Evolutionary conservation across 2,797 vertebrate species (phyloP).

Genomic region (Cephalopachus bancanus): DNA sequence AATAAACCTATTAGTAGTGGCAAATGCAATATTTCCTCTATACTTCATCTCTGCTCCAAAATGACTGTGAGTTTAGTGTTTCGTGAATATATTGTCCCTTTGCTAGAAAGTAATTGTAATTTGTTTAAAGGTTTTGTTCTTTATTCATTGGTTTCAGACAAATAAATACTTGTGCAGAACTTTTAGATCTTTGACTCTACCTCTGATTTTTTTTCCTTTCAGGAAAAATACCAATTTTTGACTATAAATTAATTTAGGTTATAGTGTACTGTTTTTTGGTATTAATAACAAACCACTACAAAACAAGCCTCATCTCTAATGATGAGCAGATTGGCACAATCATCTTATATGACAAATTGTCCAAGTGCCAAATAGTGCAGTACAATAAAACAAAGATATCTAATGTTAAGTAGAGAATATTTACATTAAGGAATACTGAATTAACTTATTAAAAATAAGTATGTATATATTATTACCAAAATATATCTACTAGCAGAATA

Average conservation of each 20-base stretch:
- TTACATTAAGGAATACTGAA: slow-evolving; percentile 66
- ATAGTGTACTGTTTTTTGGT: not conserved
- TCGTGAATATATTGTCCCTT: not conserved
- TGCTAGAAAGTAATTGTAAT: not conserved
- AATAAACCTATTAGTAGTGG: not conserved
- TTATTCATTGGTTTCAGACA: not conserved
- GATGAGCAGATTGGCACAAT: not conserved
- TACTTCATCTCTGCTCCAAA: not conserved
- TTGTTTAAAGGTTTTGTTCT: not conserved
- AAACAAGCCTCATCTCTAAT: not conserved
- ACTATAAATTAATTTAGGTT: not conserved
- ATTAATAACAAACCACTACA: not conserved
- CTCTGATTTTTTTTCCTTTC: not conserved
- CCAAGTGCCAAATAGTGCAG: not conserved
- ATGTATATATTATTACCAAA: not conserved
- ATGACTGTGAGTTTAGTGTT: not conserved
- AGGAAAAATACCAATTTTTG: not conserved
- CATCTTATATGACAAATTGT: not conserved
- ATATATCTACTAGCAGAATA: not conserved
- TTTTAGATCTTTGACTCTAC: not conserved
- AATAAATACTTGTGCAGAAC: not conserved
- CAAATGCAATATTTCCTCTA: not conserved
- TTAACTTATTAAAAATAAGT: slow-evolving; percentile 63
- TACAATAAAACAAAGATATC: not conserved
- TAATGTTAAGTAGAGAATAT: not conserved